Evolutionary conservation across 2,113 vertebrate genomes (phyloP).

Genomic region (Nibea coibor): DNA sequence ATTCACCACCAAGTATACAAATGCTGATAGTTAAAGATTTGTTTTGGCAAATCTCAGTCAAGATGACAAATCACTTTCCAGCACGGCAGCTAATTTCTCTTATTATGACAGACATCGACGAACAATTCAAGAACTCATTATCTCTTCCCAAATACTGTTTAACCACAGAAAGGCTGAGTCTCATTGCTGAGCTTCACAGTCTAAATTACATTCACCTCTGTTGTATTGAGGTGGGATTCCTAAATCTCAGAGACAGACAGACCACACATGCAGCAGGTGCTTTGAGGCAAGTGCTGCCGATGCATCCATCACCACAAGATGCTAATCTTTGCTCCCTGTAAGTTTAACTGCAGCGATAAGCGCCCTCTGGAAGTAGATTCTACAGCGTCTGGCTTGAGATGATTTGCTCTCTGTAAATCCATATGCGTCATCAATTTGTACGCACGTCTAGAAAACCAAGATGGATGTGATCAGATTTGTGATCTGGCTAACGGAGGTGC

Average conservation of each 20-base stretch:
- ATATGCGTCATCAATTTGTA: neutral
- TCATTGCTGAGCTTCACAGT: neutral
- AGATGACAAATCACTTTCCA: neutral
- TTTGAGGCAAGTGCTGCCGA: neutral
- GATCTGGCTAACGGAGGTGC: too few relatives aligned
- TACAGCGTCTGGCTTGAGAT: neutral
- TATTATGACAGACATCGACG: neutral
- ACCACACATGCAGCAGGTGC: neutral
- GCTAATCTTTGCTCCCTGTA: neutral
- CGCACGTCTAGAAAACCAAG: too few relatives aligned
- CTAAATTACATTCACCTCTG: neutral
- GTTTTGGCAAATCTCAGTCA: neutral
- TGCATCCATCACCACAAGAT: neutral
- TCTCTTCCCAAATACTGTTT: neutral
- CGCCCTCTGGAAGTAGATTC: neutral
- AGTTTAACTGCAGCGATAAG: neutral
- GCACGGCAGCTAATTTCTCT: neutral
- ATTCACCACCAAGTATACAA: conserved; percentile 7
- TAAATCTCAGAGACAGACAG: neutral
- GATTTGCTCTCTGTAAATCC: neutral
- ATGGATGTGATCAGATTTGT: too few relatives aligned
- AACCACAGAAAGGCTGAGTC: too few relatives aligned
- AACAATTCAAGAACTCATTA: neutral
- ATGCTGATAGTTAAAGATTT: neutral
- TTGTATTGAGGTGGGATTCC: too few relatives aligned